phyloP scores from a whole-genome alignment of 2,113 vertebrate genomes.

The Pomatostomus ruficeps region DNA sequence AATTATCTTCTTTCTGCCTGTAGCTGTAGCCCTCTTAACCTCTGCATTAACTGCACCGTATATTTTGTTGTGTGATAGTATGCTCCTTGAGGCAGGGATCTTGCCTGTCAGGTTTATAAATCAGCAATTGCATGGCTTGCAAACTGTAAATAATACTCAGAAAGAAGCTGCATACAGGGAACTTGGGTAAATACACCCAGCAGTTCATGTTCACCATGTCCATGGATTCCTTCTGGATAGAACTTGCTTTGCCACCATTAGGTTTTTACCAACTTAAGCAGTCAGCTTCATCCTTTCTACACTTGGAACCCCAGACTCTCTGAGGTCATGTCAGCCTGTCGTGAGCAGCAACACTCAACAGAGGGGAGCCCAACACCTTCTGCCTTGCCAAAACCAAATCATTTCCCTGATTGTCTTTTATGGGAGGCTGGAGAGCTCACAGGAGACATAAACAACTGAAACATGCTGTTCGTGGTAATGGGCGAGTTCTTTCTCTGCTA shows the following conservation, averaged over 20 bases:
- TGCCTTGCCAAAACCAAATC: not conserved
- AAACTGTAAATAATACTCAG: not conserved
- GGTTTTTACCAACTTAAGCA: constrained; percentile 6
- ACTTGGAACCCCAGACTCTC: not conserved
- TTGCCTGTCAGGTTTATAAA: constrained; percentile 11
- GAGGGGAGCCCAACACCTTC: not conserved
- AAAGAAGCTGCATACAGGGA: not conserved
- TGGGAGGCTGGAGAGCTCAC: not conserved
- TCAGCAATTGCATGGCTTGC: not conserved
- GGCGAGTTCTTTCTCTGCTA: not conserved
- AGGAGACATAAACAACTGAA: not conserved
- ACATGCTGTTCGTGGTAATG: not conserved
- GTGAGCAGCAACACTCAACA: not conserved
- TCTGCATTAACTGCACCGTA: not conserved
- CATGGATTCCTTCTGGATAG: not conserved
- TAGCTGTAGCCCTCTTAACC: not conserved
- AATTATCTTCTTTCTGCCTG: not conserved
- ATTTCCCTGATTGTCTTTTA: constrained; percentile 8
- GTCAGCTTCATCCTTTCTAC: not conserved
- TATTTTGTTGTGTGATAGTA: not conserved
- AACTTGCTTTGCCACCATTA: not conserved
- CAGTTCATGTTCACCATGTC: not conserved
- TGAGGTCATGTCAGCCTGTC: not conserved
- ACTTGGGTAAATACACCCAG: not conserved
- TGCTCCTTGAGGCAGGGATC: not conserved